Evolutionary conservation across 2,113 vertebrate genomes (phyloP), one percentile per base, ranked within the genome.

Genomic region (Cygnus atratus): DNA sequence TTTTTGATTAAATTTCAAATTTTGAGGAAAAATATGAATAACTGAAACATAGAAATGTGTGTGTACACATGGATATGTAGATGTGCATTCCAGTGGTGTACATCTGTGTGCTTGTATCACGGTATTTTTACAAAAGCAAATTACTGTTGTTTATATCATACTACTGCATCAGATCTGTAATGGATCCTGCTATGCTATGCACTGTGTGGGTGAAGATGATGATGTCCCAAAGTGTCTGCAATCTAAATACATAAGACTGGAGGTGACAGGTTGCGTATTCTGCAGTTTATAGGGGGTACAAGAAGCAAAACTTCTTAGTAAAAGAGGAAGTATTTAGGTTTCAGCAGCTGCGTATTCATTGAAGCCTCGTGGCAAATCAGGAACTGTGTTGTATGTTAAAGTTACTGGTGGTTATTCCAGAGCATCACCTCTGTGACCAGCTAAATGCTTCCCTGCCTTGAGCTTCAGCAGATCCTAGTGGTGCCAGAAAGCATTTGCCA

Each of bases 1-100:
- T 87, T 89, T 12, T 31, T 44, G 52, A 29, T 84, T 20, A 88
- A 80, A 48, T 90, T 75, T 58, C 48, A 87, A 91, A 91, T 94
- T 83, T n/a, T 85, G 78, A 71, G 73, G 24, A 72, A 84, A 70
- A 78, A 25, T 21, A 6, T 35, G 44, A 58, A 22, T n/a, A 84
- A 58, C 9, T 82, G 26, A 63, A 78, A n/a, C 4, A 77, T 24
- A 31, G 37, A 52, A 13, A 87, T 35, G 6, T 73, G 5, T 44
- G 1, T 33, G 4, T 35, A 13, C 14, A 46, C 3, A 5, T 26
- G 3, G 58, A 17, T 54, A 33, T 35, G 26, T 77, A 67, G 79
- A 35, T 55, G 19, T 67, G 29, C 24, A 15, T 80, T 87, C 62
- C 67, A 61, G 39, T 0, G 0, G 33, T 37, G 22, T 83, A 84